phyloP scores from a whole-genome alignment of 2,113 vertebrate species.

The Bubo bubo region DNA sequence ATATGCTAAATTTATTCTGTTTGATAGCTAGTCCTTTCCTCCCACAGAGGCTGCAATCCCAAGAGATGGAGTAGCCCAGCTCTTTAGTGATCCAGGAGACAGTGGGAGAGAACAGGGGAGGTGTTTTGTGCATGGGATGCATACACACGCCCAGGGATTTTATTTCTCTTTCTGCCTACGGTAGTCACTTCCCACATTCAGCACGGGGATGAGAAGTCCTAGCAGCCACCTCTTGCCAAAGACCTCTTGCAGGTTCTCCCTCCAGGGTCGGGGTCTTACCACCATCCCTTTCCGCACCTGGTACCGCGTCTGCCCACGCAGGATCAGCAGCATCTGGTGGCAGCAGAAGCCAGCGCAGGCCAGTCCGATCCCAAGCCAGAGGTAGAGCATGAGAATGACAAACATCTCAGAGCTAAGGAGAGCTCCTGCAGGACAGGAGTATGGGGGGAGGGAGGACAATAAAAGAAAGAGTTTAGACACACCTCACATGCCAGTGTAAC shows the following conservation, averaged over 20 bases:
- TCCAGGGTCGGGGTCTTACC: conserved; percentile 83
- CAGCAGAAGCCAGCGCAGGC: conserved; percentile 95
- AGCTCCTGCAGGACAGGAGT: conserved; percentile 76
- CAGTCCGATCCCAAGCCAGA: conserved; percentile 96
- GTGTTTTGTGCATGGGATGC: not conserved
- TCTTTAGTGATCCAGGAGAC: not conserved
- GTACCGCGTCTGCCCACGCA: conserved; percentile 91
- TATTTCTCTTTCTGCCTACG: conserved; percentile 71
- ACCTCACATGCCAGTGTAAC: not conserved
- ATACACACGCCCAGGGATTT: accelerated
- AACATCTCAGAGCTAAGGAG: conserved; percentile 94
- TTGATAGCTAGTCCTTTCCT: conserved; percentile 11
- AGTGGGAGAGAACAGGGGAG: not conserved
- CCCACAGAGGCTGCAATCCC: not conserved
- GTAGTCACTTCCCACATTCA: conserved; percentile 79
- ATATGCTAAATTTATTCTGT: conserved; percentile 17
- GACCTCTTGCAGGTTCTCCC: conserved; percentile 87
- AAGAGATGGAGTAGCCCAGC: not conserved
- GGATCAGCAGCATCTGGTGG: conserved; percentile 93
- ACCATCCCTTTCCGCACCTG: conserved; percentile 85
- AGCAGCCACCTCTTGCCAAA: conserved; percentile 93
- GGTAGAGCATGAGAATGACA: conserved; percentile 96
- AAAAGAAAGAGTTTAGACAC: conserved; percentile 22
- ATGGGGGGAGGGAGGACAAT: not conserved
- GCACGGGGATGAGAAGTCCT: conserved; percentile 88